phyloP scores from a whole-genome alignment of 2,797 vertebrate genomes.

The Gymnocypris eckloni region DNA sequence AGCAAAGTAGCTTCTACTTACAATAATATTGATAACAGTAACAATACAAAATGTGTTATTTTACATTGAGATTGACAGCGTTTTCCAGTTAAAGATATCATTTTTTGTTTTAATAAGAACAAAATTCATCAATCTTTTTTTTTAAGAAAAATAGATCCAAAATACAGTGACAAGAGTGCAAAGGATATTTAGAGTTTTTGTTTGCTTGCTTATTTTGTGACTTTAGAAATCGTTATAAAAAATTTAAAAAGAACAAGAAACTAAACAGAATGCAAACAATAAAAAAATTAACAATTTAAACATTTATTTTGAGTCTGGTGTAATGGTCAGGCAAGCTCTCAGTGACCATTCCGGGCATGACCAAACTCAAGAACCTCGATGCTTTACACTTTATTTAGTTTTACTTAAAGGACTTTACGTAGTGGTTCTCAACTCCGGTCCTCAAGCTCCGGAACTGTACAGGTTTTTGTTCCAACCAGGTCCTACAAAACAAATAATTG shows the following conservation, averaged over 20 bases:
- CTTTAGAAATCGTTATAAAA: slow-evolving; percentile 81
- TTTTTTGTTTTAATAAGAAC: slow-evolving; percentile 74
- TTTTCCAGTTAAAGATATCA: slow-evolving; percentile 69
- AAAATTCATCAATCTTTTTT: slow-evolving; percentile 71
- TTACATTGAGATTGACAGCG: slow-evolving; percentile 70
- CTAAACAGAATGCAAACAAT: slow-evolving; percentile 52
- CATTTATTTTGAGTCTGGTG: slow-evolving; percentile 78
- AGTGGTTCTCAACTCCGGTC: slow-evolving; percentile 89
- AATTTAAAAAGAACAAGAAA: slow-evolving; percentile 67
- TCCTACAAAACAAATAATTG: slow-evolving; percentile 90
- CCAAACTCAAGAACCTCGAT: slow-evolving; percentile 80
- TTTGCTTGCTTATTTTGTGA: slow-evolving; percentile 72
- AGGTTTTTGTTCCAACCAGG: slow-evolving; percentile 91
- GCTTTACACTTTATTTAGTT: slow-evolving; percentile 71
- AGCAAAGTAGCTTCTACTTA: slow-evolving; percentile 72
- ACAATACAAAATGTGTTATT: slow-evolving; percentile 73
- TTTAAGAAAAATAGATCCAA: slow-evolving; percentile 79
- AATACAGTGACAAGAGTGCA: slow-evolving; percentile 84
- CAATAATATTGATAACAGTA: slow-evolving; percentile 55
- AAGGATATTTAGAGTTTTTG: slow-evolving; percentile 81
- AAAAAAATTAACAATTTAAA: slow-evolving; percentile 68
- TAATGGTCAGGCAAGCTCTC: slow-evolving; percentile 73
- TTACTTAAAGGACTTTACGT: slow-evolving; percentile 78
- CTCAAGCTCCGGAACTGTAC: slow-evolving; percentile 88
- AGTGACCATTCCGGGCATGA: slow-evolving; percentile 70